phyloP scores from a whole-genome alignment of 2,113 vertebrate species.

The Xiphias gladius region DNA sequence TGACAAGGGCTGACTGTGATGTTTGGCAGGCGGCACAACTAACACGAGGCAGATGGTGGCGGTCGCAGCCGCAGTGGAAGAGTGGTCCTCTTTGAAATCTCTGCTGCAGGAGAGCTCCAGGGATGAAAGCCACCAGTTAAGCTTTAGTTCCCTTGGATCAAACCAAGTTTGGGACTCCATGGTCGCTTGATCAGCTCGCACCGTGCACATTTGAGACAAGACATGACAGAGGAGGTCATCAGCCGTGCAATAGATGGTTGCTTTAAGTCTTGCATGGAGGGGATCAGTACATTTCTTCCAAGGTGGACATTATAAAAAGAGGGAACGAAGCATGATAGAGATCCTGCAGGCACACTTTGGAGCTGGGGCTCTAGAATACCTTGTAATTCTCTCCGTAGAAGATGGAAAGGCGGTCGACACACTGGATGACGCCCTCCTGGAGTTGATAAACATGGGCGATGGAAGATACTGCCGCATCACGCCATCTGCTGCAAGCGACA shows the following conservation, averaged over 20 bases:
- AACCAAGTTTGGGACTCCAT: conserved; percentile 40
- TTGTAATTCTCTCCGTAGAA: conserved; percentile 60
- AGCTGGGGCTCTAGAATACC: conserved; percentile 41
- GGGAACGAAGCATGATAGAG: conserved; percentile 45
- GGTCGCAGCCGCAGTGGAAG: conserved; percentile 43
- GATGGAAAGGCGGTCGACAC: conserved; percentile 22
- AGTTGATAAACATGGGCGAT: conserved; percentile 51
- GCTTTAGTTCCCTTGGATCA: conserved; percentile 32
- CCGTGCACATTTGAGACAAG: conserved; percentile 28
- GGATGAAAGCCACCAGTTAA: conserved; percentile 2
- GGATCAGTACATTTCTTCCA: conserved; percentile 47
- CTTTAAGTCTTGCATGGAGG: conserved; percentile 37
- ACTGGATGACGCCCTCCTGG: conserved; percentile 53
- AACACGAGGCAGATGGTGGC: conserved; percentile 34
- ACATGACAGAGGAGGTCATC: conserved; percentile 40
- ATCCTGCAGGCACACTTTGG: conserved; percentile 55
- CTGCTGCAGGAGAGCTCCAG: conserved; percentile 18
- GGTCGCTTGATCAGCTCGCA: conserved; percentile 25
- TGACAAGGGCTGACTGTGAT: not conserved
- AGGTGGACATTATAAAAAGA: conserved; percentile 48
- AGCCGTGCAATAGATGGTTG: conserved; percentile 24
- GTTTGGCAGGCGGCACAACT: not conserved
- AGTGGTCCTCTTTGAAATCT: conserved; percentile 32
- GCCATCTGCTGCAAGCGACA: not conserved
- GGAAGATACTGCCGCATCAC: conserved; percentile 51